Evolutionary conservation across 2,888 invertebrate species (phyloP).

Genomic region (Drosophila anomalata): DNA sequence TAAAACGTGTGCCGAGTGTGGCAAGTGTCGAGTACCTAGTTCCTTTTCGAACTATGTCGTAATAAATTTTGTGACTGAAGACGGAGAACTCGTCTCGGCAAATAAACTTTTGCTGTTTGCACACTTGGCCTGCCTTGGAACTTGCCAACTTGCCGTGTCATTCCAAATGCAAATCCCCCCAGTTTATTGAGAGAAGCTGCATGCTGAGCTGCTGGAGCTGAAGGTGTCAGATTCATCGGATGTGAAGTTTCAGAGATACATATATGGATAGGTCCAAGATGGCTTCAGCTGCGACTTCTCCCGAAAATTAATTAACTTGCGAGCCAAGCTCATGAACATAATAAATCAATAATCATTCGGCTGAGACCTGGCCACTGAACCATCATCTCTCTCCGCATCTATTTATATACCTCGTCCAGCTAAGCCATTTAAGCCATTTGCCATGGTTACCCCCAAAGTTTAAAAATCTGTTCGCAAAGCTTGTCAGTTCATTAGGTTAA

Average conservation of each 20-base stretch:
- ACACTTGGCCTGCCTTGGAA: conserved; percentile 27
- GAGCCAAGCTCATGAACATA: conserved; percentile 12
- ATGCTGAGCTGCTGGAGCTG: conserved; percentile 9
- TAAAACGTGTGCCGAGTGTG: not conserved
- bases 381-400: conserved; percentile 22
- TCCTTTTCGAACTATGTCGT: conserved; percentile 28
- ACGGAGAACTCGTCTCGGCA: conserved; percentile 22
- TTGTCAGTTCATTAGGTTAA: conserved; percentile 67
- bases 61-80: conserved; percentile 37
- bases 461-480: conserved; percentile 18
- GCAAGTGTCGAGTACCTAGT: not conserved
- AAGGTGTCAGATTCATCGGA: conserved; percentile 36
- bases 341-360: conserved; percentile 35
- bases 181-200: conserved; percentile 14
- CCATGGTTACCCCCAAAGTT: conserved; percentile 26
- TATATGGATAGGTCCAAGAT: not conserved
- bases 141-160: conserved; percentile 26
- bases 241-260: conserved; percentile 22
- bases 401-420: conserved; percentile 18
- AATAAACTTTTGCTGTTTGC: conserved; percentile 42
- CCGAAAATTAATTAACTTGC: conserved; percentile 37
- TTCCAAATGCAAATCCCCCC: conserved; percentile 31
- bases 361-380: conserved; percentile 1
- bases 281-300: not conserved
- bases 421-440: conserved; percentile 34